Base-by-base conservation (phyloP, 1,140 invertebrate species). In the Cotesia chilonis region DNA sequence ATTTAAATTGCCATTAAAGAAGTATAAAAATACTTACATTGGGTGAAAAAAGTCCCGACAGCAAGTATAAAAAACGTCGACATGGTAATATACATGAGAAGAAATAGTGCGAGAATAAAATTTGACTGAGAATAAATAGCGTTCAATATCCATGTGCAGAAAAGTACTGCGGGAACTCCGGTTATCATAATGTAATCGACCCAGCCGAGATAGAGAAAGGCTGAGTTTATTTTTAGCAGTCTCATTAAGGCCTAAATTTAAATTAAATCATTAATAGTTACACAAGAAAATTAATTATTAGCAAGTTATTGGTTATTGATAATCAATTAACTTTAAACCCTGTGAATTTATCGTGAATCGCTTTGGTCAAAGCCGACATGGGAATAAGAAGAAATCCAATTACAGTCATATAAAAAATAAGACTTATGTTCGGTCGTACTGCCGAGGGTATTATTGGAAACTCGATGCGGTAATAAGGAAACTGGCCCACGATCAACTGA, bases 341-440 rank as follows among this genome's bases (percentile, higher is more conserved):
- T 41, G 68, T 77, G 64, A 74, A 38, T 61, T 78, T 78, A n/a
- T 79, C 75, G 9, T 76, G 73, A 17, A 79, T 74, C 1, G 65
- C 36, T 51, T 73, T 78, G 28, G n/a, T 47, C 57, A 79, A 68
- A 1, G 71, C 74, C 1, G 71, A 12, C n/a, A 66, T 51, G n/a
- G 77, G 73, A 51, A 74, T 41, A 4, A 77, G 47, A 3, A 78
- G 9, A 38, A 78, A 78, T 28, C 74, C 72, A 2, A 78, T 28
- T 3, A 78, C 64, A 17, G 73, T 76, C 38, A 78, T 68, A 4
- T 79, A 78, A 69, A 78, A 78, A 54, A 77, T 77, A 7, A 79
- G 51, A 60, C 72, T 77, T 52, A 79, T 69, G 37, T 74, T 77
- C 5, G 75, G 73, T 54, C 74, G 59, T 20, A 72, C 63, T 52